Conservation (phyloP, 2,113 vertebrate genomes). For the Zosterops japonicus region DNA sequence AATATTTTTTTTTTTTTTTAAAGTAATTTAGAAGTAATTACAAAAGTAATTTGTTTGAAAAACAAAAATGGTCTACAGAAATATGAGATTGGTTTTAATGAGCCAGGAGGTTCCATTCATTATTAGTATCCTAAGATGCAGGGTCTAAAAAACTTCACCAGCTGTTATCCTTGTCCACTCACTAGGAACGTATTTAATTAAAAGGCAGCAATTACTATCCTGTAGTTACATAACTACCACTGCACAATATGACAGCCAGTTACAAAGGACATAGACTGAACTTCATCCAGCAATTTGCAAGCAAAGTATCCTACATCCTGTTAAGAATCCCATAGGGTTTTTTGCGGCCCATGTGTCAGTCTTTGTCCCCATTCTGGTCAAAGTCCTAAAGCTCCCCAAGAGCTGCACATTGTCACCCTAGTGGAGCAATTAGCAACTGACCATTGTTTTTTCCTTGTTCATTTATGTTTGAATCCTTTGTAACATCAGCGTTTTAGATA, state of each 20-base stretch:
- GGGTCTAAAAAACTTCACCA: not conserved
- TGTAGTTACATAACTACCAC: not conserved
- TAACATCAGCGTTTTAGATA: not conserved
- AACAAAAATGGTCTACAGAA: not conserved
- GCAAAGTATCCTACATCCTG: not conserved
- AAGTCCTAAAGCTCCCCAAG: not conserved
- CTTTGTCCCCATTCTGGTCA: not conserved
- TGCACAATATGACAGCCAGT: not conserved
- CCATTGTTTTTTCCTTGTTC: not conserved
- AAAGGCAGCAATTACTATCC: not conserved
- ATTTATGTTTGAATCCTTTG: not conserved
- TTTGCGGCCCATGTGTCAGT: not conserved
- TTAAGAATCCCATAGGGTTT: not conserved
- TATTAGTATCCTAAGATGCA: not conserved
- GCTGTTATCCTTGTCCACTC: not conserved
- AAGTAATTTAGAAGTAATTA: not conserved
- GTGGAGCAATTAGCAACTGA: not conserved
- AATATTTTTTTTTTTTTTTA: no score
- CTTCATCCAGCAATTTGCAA: not conserved
- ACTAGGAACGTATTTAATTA: not conserved
- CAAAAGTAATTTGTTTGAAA: no score
- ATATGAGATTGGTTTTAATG: not conserved
- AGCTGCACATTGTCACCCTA: not conserved
- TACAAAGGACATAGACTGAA: not conserved
- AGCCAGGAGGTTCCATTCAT: not conserved